These are phyloP conservation scores for Indicator indicator DNA, from an alignment of 2,113 vertebrate genomes.

Conservation along the genomic window DNA sequence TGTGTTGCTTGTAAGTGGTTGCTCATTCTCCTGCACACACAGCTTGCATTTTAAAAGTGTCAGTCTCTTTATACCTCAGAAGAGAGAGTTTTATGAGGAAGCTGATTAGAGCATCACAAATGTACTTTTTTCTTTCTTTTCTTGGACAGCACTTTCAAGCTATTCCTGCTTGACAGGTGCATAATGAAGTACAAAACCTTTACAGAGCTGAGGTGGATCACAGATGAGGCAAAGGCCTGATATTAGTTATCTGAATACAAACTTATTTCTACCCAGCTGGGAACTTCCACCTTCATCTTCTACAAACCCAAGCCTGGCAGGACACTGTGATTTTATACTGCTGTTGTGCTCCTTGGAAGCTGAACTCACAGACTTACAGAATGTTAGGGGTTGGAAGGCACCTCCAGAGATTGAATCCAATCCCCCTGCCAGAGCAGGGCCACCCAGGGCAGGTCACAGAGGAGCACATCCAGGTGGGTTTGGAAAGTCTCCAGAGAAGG, in stretches of 20 bases:
- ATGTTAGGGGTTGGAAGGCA: too few relatives aligned
- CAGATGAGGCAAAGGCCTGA: not conserved
- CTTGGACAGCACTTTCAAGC: not conserved
- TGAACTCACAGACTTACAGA: not conserved
- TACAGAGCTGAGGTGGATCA: not conserved
- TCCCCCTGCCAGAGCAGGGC: too few relatives aligned
- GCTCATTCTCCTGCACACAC: not conserved
- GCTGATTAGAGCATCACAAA: not conserved
- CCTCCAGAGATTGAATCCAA: too few relatives aligned
- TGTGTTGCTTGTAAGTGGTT: not conserved
- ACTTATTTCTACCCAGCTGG: not conserved
- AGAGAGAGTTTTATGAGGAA: not conserved
- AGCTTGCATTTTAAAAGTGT: not conserved
- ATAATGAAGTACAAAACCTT: not conserved
- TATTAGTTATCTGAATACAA: not conserved
- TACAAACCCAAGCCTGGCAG: not conserved
- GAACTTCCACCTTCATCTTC: not conserved
- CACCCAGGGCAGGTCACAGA: too few relatives aligned
- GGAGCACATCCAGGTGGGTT: too few relatives aligned
- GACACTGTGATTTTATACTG: not conserved
- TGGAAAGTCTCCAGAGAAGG: too few relatives aligned
- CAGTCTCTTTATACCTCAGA: not conserved
- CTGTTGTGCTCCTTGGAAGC: not conserved
- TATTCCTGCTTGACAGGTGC: not conserved
- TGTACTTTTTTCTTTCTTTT: not conserved